phyloP scores from a whole-genome alignment of 2,888 invertebrate genomes.

The Drosophila aldrichi region DNA sequence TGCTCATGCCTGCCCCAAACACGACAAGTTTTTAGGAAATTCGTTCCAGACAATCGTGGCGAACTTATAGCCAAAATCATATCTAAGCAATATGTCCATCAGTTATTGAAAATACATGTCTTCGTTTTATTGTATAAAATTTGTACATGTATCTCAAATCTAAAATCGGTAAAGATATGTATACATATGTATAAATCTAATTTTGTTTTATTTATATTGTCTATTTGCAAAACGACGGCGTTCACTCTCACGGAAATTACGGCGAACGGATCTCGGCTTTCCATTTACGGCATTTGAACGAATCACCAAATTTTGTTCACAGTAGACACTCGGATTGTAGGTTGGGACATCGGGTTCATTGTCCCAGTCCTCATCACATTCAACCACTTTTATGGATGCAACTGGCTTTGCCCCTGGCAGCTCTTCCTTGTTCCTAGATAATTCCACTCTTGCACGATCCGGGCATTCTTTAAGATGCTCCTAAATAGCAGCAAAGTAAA shows the following conservation, averaged over 20 bases:
- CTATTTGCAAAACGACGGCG: background rate
- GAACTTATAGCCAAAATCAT: too few relatives aligned
- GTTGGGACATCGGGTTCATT: constrained; percentile 34
- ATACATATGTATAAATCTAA: background rate
- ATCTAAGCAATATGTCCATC: too few relatives aligned
- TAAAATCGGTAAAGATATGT: background rate
- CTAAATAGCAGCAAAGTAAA: constrained; percentile 6
- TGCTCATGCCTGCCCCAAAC: too few relatives aligned
- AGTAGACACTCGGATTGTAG: constrained; percentile 35
- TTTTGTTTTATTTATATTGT: background rate
- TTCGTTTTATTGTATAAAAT: background rate
- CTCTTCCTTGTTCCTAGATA: background rate
- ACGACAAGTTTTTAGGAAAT: too few relatives aligned
- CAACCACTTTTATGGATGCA: background rate
- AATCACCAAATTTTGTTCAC: constrained; percentile 38
- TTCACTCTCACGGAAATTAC: constrained; percentile 2
- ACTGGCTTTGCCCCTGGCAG: fast-evolving
- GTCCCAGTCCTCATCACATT: constrained; percentile 50
- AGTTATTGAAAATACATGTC: too few relatives aligned
- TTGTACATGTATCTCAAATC: background rate
- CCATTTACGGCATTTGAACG: constrained; percentile 16
- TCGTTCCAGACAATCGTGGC: too few relatives aligned
- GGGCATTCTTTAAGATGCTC: constrained; percentile 33
- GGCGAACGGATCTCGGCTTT: constrained; percentile 16
- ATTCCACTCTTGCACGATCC: background rate